Evolutionary conservation across 2,888 invertebrate species (phyloP).

Genomic region (Drosophila mercatorum): DNA sequence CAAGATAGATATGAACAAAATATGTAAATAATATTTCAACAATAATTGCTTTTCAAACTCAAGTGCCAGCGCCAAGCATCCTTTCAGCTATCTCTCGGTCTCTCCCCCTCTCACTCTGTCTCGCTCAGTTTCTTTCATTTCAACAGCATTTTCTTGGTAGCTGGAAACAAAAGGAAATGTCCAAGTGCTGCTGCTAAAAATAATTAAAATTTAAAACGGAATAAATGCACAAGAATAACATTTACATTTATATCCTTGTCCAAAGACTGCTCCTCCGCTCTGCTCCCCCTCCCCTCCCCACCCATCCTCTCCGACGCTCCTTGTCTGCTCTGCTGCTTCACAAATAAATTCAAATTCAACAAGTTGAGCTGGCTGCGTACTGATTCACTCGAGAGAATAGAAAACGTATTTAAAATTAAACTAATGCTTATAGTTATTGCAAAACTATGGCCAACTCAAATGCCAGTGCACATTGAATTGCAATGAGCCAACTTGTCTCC

Average conservation of each 20-base stretch:
- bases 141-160: conserved; percentile 51
- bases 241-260: conserved; percentile 60
- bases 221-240: conserved; percentile 75
- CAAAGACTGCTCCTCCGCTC: conserved; percentile 2
- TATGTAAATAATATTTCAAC: conserved; percentile 75
- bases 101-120: neutral
- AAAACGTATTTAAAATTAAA: conserved; percentile 72
- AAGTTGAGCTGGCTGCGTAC: conserved; percentile 42
- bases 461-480: conserved; percentile 70
- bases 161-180: conserved; percentile 25
- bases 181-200: conserved; percentile 58
- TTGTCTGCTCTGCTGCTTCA: conserved; percentile 7
- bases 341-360: conserved; percentile 69
- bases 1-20: conserved; percentile 27
- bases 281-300: neutral
- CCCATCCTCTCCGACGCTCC: too few relatives aligned
- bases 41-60: conserved; percentile 72
- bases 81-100: conserved; percentile 10
- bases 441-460: conserved; percentile 57
- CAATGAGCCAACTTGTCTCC: conserved; percentile 51
- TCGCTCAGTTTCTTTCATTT: neutral
- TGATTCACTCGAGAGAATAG: conserved; percentile 44
- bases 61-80: conserved; percentile 52
- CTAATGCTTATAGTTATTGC: conserved; percentile 70
- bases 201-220: conserved; percentile 71